A percentile compares a stretch with the other conserved stretches of the same genome.
phyloP scores from a whole-genome alignment of 2,113 vertebrate species.

The Ellobius talpinus region DNA sequence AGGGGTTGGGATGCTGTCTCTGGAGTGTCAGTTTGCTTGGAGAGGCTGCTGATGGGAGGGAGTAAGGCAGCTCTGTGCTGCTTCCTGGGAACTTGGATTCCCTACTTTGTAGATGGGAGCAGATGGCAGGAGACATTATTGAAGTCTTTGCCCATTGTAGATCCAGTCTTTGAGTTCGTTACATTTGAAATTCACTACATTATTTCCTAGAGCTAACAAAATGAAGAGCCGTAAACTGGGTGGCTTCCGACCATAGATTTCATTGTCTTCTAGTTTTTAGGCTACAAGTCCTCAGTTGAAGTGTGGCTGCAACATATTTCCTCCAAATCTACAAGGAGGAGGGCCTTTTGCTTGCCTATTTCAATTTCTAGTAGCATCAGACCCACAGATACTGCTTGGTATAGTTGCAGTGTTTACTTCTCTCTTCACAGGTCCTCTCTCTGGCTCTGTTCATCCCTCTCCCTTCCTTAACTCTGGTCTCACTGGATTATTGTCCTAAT shows the following conservation, averaged over 20 bases:
- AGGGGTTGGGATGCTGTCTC: neutral
- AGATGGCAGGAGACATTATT: neutral
- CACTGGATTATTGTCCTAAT: neutral
- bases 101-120: neutral
- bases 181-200: neutral
- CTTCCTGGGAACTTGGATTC: neutral
- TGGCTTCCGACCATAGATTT: neutral
- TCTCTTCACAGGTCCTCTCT: neutral
- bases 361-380: neutral
- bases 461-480: neutral
- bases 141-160: neutral
- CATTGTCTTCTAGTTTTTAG: neutral
- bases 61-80: neutral
- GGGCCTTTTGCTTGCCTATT: neutral
- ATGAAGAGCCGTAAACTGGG: neutral
- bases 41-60: neutral
- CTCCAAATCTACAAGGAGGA: neutral
- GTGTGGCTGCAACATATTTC: neutral
- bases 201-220: neutral
- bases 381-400: neutral
- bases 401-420: neutral
- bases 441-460: neutral
- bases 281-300: neutral
- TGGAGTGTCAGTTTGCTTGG: neutral
- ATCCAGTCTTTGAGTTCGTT: neutral